Conservation (phyloP, 2,797 vertebrate species). For the Parambassis ranga region DNA sequence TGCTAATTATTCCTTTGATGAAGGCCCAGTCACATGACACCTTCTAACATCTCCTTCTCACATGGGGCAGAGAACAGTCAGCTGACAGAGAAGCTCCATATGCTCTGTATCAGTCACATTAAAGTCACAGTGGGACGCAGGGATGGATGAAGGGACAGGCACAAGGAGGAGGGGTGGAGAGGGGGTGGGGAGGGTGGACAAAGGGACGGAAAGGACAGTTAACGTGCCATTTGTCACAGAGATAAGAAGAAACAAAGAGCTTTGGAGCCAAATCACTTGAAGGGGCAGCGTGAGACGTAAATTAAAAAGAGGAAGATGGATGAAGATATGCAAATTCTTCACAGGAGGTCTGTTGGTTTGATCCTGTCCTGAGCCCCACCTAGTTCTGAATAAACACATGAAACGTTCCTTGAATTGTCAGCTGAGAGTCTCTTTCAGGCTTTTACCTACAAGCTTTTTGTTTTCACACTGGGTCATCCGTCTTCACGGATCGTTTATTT, state of each 20-base stretch:
- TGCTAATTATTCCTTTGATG: slow-evolving; percentile 30
- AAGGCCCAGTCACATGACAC: slow-evolving; percentile 7
- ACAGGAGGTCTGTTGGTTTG: neutral
- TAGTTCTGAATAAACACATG: neutral
- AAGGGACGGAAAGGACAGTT: slow-evolving; percentile 13
- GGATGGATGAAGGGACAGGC: slow-evolving; percentile 16
- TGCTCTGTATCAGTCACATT: slow-evolving; percentile 38
- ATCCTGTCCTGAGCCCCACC: neutral
- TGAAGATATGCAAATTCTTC: neutral
- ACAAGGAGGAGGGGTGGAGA: neutral
- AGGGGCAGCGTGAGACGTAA: neutral
- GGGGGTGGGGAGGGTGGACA: neutral
- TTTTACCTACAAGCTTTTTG: neutral
- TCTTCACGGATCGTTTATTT: neutral
- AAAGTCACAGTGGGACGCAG: slow-evolving; percentile 31
- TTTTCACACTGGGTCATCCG: neutral
- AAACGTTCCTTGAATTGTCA: neutral
- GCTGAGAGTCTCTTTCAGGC: neutral
- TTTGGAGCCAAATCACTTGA: slow-evolving; percentile 38
- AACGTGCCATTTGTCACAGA: slow-evolving; percentile 33
- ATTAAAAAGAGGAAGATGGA: slow-evolving; percentile 26
- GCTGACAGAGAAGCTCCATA: slow-evolving; percentile 45
- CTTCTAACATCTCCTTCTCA: neutral
- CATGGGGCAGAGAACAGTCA: slow-evolving; percentile 11
- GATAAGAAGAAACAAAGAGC: slow-evolving; percentile 32